Percentiles rank a stretch among this genome's conserved stretches.
These are phyloP conservation scores for Tigriopus californicus DNA, from an alignment of 2,888 invertebrate species.

Conservation along the genomic window DNA sequence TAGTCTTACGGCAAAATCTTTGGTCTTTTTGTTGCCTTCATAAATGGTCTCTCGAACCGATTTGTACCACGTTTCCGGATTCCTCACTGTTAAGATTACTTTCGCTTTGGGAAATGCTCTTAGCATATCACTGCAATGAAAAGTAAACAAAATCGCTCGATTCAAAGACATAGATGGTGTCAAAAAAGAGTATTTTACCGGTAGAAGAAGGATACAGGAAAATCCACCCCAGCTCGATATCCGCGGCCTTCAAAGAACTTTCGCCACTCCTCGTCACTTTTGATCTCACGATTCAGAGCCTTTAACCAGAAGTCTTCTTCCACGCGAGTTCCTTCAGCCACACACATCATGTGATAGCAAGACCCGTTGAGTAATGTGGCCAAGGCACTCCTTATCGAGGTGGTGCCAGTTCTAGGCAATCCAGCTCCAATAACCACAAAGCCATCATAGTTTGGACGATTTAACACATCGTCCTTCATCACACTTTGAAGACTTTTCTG, in stretches of 20 bases:
- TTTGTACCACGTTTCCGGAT: conserved; percentile 5
- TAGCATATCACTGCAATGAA: not conserved
- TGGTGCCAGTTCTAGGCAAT: conserved; percentile 4
- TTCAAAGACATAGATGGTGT: no score
- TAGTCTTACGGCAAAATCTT: no score
- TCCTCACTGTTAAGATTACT: not conserved
- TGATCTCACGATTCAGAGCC: not conserved
- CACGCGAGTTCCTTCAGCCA: not conserved
- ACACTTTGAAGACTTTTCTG: no score
- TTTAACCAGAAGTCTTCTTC: not conserved
- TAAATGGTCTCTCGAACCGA: not conserved
- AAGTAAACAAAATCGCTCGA: no score
- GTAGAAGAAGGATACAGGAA: conserved; percentile 2
- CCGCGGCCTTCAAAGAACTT: not conserved
- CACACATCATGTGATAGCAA: not conserved
- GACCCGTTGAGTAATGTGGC: not conserved
- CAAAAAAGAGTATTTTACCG: no score
- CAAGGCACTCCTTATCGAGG: conserved; percentile 2
- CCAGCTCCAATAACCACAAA: conserved; percentile 6
- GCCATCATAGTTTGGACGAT: not conserved
- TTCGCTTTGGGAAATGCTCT: conserved; percentile 1
- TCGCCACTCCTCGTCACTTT: not conserved
- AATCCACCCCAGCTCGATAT: not conserved
- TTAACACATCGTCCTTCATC: no score
- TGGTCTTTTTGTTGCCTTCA: no score